Evolutionary conservation across 2,113 vertebrate genomes (phyloP), one percentile per base, ranked within the genome.

Genomic region (Brachyhypopomus occidentalis): DNA sequence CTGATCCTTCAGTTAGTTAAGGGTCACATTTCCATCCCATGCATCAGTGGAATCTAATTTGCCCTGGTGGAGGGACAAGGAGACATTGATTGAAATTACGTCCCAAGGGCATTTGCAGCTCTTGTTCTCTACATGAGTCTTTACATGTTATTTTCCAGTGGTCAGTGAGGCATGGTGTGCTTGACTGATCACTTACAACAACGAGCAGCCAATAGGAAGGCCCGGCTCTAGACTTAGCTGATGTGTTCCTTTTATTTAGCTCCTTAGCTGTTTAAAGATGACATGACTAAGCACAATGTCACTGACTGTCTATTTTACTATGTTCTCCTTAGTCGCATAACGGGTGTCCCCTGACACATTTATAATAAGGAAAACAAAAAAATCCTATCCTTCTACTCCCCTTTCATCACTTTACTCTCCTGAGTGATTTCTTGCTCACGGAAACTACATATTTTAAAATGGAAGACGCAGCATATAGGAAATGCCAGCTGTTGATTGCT

Each of bases 71-170:
- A 93, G 91, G 89, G 90, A 94, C 93, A 92, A 93, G 90, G 89
- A 93, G 93, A 94, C 92, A 92, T 92, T 93, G 93, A 94, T 92
- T 92, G 91, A 93, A 91, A 93, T 92, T 87, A 86, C 72, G 84
- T 90, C 93, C 92, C 84, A 67, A 62, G 90, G 93, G 90, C 87
- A 85, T 91, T 91, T 88, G 86, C 88, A 81, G 86, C 83, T 87
- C 87, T 90, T 72, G 80, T 80, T 88, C 87, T 91, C 91, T 91
- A 90, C 91, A 90, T 84, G 82, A 84, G 83, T 87, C 88, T 87
- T 90, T 91, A 92, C 91, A 89, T 90, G 89, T 93, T 92, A 87
- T 92, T 92, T 91, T 89, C 88, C 87, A 87, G 89, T 87, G 64
- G 82, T 87, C 72, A 55, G 84, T 69, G 83, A 87, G 79, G 84